phyloP scores from a whole-genome alignment of 2,797 vertebrate genomes.

The Chaetodon trifasciatus region DNA sequence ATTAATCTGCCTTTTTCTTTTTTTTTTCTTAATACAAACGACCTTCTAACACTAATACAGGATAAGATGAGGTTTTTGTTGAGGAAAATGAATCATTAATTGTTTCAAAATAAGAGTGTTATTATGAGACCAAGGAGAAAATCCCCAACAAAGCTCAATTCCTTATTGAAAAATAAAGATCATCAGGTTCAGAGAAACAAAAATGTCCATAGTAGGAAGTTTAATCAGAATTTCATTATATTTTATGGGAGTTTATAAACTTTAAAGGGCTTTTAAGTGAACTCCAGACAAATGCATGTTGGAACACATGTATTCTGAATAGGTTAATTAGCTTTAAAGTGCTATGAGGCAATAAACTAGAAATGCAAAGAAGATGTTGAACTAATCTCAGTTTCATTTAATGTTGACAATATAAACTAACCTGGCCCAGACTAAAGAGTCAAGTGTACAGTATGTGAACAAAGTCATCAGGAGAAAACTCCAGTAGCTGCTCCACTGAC shows the following conservation, averaged over 20 bases:
- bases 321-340: background rate
- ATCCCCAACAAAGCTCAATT: constrained; percentile 17
- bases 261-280: background rate
- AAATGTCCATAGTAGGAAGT: background rate
- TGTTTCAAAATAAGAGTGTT: constrained; percentile 37
- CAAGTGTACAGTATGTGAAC: background rate
- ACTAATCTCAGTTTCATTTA: background rate
- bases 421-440: background rate
- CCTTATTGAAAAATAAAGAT: background rate
- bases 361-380: background rate
- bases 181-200: background rate
- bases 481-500: constrained; percentile 4
- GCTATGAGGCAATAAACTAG: background rate
- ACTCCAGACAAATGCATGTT: background rate
- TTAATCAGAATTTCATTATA: background rate
- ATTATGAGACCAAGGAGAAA: constrained; percentile 13
- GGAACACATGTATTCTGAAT: background rate
- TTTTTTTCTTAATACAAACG: constrained; percentile 28
- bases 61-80: constrained; percentile 43
- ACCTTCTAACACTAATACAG: constrained; percentile 65
- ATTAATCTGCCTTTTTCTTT: constrained; percentile 57
- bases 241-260: background rate
- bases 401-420: background rate
- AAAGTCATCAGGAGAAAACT: constrained; percentile 5
- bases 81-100: constrained; percentile 43